Evolutionary conservation across 2,797 vertebrate species (phyloP).

Genomic region (Poeciliopsis presidionis): DNA sequence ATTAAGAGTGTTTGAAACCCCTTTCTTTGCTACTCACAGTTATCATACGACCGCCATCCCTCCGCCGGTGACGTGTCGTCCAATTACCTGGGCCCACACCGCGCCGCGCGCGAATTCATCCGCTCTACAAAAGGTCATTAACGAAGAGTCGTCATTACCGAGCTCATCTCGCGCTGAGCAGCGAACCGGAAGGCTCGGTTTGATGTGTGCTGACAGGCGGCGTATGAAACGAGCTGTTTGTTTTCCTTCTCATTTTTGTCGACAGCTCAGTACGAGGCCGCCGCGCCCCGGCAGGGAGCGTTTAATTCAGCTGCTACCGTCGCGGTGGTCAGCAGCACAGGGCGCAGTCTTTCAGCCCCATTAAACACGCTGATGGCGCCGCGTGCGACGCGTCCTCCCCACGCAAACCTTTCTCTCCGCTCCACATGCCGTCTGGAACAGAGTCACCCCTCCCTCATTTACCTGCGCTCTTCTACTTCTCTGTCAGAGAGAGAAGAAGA

Average conservation of each 20-base stretch:
- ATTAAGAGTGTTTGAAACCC: background rate
- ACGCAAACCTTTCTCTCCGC: slow-evolving; percentile 41
- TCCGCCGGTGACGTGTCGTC: slow-evolving; percentile 31
- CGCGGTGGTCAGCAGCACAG: slow-evolving; percentile 62
- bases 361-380: slow-evolving; percentile 77
- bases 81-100: slow-evolving; percentile 36
- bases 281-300: slow-evolving; percentile 47
- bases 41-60: slow-evolving; percentile 23
- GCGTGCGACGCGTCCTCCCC: slow-evolving; percentile 67
- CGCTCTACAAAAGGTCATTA: slow-evolving; percentile 35
- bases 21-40: slow-evolving; percentile 8
- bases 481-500: slow-evolving; percentile 24
- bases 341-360: slow-evolving; percentile 73
- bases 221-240: slow-evolving; percentile 11
- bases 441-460: slow-evolving; percentile 39
- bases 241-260: background rate
- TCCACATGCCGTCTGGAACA: slow-evolving; percentile 25
- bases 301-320: slow-evolving; percentile 67
- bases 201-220: slow-evolving; percentile 11
- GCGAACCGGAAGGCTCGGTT: slow-evolving; percentile 30
- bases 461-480: slow-evolving; percentile 35
- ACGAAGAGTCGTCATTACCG: slow-evolving; percentile 19
- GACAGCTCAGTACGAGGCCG: slow-evolving; percentile 32
- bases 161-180: slow-evolving; percentile 14
- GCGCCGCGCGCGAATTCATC: slow-evolving; percentile 17